These are phyloP conservation scores for Neoscelio sp. DNA, from an alignment of 2,888 invertebrate species.

Conservation along the genomic window DNA sequence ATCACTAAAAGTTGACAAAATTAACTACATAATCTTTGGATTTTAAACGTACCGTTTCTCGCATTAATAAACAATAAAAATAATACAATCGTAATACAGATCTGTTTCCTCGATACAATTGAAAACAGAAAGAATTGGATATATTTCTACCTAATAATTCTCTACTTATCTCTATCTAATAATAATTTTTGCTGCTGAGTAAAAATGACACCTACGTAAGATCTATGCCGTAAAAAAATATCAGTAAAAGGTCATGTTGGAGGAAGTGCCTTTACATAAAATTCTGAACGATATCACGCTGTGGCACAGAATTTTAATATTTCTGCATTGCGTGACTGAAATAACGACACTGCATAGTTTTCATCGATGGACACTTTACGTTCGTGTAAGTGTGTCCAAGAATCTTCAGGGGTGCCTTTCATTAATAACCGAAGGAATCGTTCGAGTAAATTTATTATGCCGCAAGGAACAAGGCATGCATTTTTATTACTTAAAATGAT, in stretches of 20 bases:
- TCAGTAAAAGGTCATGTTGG: constrained; percentile 14
- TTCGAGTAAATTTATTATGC: constrained; percentile 25
- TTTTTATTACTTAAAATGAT: too few relatives aligned
- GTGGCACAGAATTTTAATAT: constrained; percentile 72
- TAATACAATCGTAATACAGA: too few relatives aligned
- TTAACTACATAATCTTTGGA: too few relatives aligned
- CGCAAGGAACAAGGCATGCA: background rate
- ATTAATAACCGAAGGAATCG: constrained; percentile 35
- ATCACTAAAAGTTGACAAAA: too few relatives aligned
- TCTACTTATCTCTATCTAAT: too few relatives aligned
- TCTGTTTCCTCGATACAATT: too few relatives aligned
- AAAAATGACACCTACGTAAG: background rate
- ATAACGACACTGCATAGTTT: constrained; percentile 52
- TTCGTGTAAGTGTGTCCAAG: background rate
- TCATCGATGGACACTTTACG: constrained; percentile 47
- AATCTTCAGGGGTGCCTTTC: background rate
- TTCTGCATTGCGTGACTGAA: constrained; percentile 71
- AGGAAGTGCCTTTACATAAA: constrained; percentile 35
- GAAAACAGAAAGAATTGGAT: too few relatives aligned
- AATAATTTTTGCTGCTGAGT: too few relatives aligned
- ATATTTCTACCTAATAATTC: too few relatives aligned
- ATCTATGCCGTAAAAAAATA: constrained; percentile 5
- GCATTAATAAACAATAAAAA: too few relatives aligned
- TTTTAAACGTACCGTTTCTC: too few relatives aligned
- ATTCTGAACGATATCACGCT: constrained; percentile 69